Percentiles rank a stretch among this genome's conserved stretches.
phyloP scores from a whole-genome alignment of 2,888 invertebrate species.

The Apotomis betuletana region DNA sequence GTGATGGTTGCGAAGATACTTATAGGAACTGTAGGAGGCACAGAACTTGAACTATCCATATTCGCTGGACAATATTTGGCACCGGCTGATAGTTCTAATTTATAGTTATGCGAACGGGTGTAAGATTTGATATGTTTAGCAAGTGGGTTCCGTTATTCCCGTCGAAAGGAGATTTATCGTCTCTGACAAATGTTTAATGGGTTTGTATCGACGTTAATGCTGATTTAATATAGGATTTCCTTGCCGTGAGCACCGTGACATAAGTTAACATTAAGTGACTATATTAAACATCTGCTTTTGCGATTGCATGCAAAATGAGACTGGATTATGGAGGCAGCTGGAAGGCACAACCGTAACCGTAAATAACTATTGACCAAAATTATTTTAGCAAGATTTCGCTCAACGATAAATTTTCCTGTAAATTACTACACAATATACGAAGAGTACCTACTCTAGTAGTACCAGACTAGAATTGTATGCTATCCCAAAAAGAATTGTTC shows the following conservation, averaged over 20 bases:
- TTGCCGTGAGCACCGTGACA: background rate
- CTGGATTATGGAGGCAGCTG: too few species aligned
- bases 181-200: constrained; percentile 4
- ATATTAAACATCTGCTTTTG: background rate
- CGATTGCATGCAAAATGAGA: background rate
- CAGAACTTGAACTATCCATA: constrained; percentile 17
- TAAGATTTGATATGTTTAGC: constrained; percentile 22
- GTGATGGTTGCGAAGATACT: constrained; percentile 30
- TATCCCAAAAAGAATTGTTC: too few species aligned
- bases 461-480: too few species aligned
- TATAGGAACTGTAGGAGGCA: constrained; percentile 21
- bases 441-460: too few species aligned
- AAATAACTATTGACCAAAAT: too few species aligned
- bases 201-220: constrained; percentile 21
- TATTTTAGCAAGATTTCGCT: too few species aligned
- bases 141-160: constrained; percentile 20
- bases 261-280: background rate
- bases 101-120: constrained; percentile 17
- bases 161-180: constrained; percentile 19
- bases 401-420: too few species aligned
- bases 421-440: too few species aligned
- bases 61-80: constrained; percentile 31
- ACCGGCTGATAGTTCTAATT: constrained; percentile 26
- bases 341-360: too few species aligned
- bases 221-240: background rate